Percentiles rank a stretch among this genome's conserved stretches.
Evolutionary conservation across 2,113 vertebrate genomes (phyloP).

Genomic region (Menidia beryllina): DNA sequence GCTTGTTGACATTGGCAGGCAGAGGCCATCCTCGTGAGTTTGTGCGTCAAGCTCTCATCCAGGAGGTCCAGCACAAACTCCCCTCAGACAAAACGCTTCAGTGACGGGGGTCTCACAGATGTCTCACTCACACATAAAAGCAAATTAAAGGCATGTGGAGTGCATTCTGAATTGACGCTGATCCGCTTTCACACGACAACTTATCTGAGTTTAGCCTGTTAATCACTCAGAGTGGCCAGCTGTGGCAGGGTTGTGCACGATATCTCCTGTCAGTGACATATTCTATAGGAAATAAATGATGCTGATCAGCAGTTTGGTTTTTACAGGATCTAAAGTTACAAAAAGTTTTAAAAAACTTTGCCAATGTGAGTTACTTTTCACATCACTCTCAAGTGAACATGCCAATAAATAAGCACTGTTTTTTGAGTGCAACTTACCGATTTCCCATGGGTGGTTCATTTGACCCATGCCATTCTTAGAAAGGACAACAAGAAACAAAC

Average conservation of each 20-base stretch:
- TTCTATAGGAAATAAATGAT: slow-evolving; percentile 15
- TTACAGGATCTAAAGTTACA: not conserved
- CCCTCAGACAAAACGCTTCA: slow-evolving; percentile 64
- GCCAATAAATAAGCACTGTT: not conserved
- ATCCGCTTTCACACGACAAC: not conserved
- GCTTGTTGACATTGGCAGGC: slow-evolving; percentile 72
- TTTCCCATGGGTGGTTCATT: no score
- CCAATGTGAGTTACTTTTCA: not conserved
- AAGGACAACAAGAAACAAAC: no score
- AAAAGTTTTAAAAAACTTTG: slow-evolving; percentile 9
- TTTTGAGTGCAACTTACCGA: no score
- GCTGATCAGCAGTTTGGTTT: slow-evolving; percentile 13
- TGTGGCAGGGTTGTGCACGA: not conserved
- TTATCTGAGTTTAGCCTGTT: not conserved
- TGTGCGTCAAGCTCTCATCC: slow-evolving; percentile 72
- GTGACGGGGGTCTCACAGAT: slow-evolving; percentile 26
- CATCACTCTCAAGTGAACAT: not conserved
- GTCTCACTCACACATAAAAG: slow-evolving; percentile 6
- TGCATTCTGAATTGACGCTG: not conserved
- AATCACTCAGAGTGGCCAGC: not conserved
- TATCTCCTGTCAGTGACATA: slow-evolving; percentile 20
- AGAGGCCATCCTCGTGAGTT: slow-evolving; percentile 60
- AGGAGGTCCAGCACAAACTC: slow-evolving; percentile 51
- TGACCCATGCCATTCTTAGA: no score
- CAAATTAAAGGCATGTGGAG: not conserved